Percentiles rank a stretch among this genome's conserved stretches.
Conservation (phyloP, 2,888 invertebrate species). For the Sicus ferrugineus region DNA sequence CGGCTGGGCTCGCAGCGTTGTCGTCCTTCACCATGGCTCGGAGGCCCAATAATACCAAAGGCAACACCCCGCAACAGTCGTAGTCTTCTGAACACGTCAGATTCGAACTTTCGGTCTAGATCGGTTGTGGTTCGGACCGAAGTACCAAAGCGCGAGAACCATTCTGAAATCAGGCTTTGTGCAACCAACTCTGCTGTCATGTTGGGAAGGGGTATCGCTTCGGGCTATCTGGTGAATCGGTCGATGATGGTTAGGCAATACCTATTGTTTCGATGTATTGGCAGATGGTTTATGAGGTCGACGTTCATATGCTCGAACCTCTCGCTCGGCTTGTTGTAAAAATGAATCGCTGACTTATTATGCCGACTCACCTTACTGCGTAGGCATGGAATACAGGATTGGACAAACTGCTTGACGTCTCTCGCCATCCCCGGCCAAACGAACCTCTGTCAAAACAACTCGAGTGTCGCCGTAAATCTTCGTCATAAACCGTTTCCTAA, state of each 20-base stretch:
- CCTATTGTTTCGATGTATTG: background rate
- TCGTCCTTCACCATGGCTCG: too few species aligned
- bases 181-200: constrained; percentile 32
- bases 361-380: background rate
- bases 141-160: too few species aligned
- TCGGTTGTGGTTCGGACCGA: too few species aligned
- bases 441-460: too few species aligned
- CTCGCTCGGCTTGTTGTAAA: background rate
- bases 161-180: constrained; percentile 24
- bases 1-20: too few species aligned
- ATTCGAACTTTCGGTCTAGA: background rate
- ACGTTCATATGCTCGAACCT: constrained; percentile 5
- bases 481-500: too few species aligned
- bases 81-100: constrained; percentile 3
- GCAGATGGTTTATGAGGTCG: background rate
- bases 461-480: too few species aligned
- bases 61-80: too few species aligned
- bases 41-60: too few species aligned
- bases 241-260: constrained; percentile 53
- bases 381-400: background rate
- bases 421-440: background rate
- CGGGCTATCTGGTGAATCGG: too few species aligned
- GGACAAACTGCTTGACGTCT: background rate
- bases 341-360: background rate
- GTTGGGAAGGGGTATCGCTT: constrained; percentile 36